Evolutionary conservation across 2,113 vertebrate genomes (phyloP).

Genomic region (Otocyon megalotis): DNA sequence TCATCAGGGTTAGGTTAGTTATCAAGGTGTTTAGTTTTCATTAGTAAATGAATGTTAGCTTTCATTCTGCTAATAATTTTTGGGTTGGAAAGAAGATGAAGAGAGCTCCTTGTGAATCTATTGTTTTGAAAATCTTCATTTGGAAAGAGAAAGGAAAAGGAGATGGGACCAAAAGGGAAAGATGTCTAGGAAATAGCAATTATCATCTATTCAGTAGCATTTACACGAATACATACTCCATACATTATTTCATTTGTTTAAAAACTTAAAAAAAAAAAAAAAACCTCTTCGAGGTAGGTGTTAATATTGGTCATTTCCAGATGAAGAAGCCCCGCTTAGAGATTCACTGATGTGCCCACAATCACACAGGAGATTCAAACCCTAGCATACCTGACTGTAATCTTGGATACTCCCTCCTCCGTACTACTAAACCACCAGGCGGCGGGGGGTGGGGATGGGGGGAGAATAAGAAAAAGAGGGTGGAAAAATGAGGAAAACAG

Average conservation of each 20-base stretch:
- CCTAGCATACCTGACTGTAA: not conserved
- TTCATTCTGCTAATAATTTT: not conserved
- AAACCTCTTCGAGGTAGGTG: not conserved
- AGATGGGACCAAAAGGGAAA: not conserved
- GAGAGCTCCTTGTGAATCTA: not conserved
- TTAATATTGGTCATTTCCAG: not conserved
- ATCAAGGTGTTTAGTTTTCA: not conserved
- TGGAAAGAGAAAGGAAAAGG: conserved; percentile 11
- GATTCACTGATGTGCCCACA: not conserved
- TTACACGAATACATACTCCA: not conserved
- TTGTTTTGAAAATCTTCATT: not conserved
- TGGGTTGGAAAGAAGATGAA: not conserved
- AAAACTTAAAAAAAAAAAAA: not conserved
- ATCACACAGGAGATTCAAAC: not conserved
- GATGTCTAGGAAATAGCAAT: not conserved
- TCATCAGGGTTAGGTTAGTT: not conserved
- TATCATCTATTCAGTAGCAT: not conserved
- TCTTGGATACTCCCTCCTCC: not conserved
- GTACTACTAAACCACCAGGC: not conserved
- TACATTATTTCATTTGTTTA: not conserved
- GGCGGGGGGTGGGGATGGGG: no score
- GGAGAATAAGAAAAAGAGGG: not conserved
- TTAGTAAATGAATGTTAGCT: not conserved
- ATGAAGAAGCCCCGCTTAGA: not conserved
- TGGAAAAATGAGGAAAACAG: not conserved